phyloP scores from a whole-genome alignment of 2,113 vertebrate species.

The Grammomys surdaster region DNA sequence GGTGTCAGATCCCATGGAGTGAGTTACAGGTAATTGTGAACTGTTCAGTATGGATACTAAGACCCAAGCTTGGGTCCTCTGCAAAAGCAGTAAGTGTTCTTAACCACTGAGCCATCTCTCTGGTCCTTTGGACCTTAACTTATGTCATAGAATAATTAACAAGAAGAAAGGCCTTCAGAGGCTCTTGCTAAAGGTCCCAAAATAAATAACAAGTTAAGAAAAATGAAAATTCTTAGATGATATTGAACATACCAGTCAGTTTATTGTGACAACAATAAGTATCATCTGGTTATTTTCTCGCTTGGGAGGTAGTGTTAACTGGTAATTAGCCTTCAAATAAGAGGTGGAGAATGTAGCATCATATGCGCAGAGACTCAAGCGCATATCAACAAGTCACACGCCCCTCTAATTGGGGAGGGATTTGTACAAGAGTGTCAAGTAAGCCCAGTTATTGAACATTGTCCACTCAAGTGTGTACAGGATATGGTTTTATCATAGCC shows the following conservation, averaged over 20 bases:
- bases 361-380: background rate
- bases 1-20: background rate
- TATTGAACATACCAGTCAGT: background rate
- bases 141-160: slow-evolving; percentile 13
- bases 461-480: background rate
- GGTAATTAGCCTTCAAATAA: background rate
- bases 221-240: background rate
- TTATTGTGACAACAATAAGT: background rate
- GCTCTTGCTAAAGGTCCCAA: background rate
- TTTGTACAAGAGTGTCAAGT: background rate
- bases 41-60: too few relatives aligned
- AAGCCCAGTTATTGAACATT: background rate
- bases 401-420: background rate
- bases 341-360: background rate
- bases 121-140: background rate
- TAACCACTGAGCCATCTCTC: background rate
- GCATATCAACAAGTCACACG: background rate
- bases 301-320: background rate
- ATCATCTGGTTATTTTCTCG: background rate
- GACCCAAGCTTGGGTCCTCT: background rate
- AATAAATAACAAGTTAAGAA: background rate
- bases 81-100: background rate
- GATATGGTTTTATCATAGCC: background rate
- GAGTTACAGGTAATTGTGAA: background rate
- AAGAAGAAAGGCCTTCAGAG: slow-evolving; percentile 8